Percentiles rank a stretch among this genome's conserved stretches.
Evolutionary conservation across 2,113 vertebrate species (phyloP).

Genomic region (Equus quagga): DNA sequence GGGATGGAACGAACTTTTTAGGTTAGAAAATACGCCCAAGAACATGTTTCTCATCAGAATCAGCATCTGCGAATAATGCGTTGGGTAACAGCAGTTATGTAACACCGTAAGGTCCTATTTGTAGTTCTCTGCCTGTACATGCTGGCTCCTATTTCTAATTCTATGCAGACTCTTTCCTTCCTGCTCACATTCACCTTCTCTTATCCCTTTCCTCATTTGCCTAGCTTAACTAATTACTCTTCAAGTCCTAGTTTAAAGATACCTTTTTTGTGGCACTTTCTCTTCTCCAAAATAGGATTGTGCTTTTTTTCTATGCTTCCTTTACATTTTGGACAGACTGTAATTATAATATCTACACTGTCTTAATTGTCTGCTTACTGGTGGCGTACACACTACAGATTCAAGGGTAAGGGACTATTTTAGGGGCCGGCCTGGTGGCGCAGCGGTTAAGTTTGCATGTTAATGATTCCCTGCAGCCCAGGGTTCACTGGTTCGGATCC

Average conservation of each 20-base stretch:
- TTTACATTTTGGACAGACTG: not conserved
- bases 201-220: not conserved
- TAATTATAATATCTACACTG: not conserved
- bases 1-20: not conserved
- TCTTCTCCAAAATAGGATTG: not conserved
- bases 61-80: too few relatives aligned
- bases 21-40: not conserved
- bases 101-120: not conserved
- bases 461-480: too few relatives aligned
- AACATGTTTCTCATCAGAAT: not conserved
- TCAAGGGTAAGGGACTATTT: not conserved
- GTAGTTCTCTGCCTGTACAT: not conserved
- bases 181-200: not conserved
- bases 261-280: not conserved
- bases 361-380: not conserved
- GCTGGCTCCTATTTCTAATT: not conserved
- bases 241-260: not conserved
- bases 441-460: too few relatives aligned
- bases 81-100: rapidly evolving
- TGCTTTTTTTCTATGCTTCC: not conserved
- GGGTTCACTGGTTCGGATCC: too few relatives aligned
- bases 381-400: not conserved
- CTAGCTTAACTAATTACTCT: not conserved
- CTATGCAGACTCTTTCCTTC: not conserved
- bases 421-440: not conserved